Evolutionary conservation across 2,888 invertebrate genomes (phyloP), one percentile per base, ranked within the genome.

Genomic region (Ecliptopera silaceata): DNA sequence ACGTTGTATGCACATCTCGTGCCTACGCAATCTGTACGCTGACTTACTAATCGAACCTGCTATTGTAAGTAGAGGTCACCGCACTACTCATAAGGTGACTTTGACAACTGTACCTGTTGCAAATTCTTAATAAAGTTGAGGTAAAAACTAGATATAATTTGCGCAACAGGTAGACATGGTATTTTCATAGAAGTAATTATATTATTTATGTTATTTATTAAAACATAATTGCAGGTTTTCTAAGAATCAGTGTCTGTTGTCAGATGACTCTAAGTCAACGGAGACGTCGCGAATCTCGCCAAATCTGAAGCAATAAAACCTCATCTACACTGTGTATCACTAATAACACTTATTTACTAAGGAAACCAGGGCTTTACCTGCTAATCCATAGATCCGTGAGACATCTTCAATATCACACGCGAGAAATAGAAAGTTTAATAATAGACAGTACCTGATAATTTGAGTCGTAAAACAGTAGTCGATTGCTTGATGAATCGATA

Each of bases 1-100:
- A 20, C 39, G 39, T 10, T 41, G 22, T 39, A 51, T 55, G 52
- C 59, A 39, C 39, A 42, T 49, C 57, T 51, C 43, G 54, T 49
- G n/a, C n/a, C n/a, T n/a, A 20, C 44, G 5, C 8, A 41, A 45
- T 41, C 43, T 55, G 43, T 48, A 45, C 44, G 58, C 22, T 63
- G 61, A 63, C 63, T 63, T 61, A 57, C 29, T 63, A 20, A 59
- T 65, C 59, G 61, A 65, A 60, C 46, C 41, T n/a, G n/a, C n/a
- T 38, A 62, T 59, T 42, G 57, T 39, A 54, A 44, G 49, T 49
- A 55, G 54, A 59, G 59, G 63, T 65, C 57, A 56, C 60, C 44
- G 47, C 65, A 57, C 52, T 45, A 49, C 42, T 58, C 41, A 4
- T 46, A 26, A 38, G 56, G 41, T 41, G 45, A 45, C 39, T 39